Conservation (phyloP, 2,888 invertebrate species). For the Machimus rusticus region DNA sequence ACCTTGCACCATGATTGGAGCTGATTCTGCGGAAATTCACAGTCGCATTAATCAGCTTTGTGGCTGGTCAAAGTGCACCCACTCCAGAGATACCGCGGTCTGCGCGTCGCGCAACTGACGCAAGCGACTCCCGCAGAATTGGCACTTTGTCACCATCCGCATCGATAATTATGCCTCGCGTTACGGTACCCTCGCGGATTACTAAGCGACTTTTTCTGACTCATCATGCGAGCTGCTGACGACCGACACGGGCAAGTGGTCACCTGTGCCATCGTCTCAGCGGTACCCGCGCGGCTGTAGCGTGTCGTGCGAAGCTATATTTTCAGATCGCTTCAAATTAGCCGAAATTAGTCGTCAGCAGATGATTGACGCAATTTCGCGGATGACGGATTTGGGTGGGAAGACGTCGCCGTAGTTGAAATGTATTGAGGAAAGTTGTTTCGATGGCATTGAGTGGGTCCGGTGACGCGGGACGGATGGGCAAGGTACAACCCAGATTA, state of each 20-base stretch:
- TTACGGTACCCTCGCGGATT: neutral
- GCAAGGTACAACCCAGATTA: neutral
- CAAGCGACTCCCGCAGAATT: neutral
- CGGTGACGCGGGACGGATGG: neutral
- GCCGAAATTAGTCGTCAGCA: neutral
- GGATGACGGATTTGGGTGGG: neutral
- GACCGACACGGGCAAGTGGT: neutral
- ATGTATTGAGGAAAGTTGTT: neutral
- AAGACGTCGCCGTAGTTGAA: neutral
- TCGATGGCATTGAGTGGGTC: neutral
- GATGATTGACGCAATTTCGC: neutral
- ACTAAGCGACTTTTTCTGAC: neutral
- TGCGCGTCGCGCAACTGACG: neutral
- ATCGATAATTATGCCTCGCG: neutral
- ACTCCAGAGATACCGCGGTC: neutral
- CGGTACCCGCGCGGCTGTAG: neutral
- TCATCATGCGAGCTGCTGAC: neutral
- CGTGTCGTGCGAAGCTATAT: neutral
- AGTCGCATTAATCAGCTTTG: neutral
- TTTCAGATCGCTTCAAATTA: neutral
- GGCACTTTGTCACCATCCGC: neutral
- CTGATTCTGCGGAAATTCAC: neutral
- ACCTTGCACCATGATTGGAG: neutral
- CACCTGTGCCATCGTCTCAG: neutral
- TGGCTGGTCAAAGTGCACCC: neutral